These are phyloP conservation scores for Hoplias malabaricus DNA, from an alignment of 2,113 vertebrate genomes.

Conservation along the genomic window DNA sequence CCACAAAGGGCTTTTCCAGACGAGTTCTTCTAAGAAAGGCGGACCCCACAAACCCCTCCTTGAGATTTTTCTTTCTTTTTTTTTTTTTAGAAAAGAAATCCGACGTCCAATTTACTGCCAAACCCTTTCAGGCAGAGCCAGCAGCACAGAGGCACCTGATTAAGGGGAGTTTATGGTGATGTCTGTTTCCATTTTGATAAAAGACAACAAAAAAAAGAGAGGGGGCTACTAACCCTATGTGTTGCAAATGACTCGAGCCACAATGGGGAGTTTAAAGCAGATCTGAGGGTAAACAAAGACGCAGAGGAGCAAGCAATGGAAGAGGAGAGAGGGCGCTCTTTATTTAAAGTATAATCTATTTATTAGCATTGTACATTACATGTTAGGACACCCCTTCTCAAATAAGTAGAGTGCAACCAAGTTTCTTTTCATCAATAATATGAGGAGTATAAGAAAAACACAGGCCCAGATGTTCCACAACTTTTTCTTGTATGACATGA, in stretches of 20 bases:
- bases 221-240: conserved; percentile 34
- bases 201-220: conserved; percentile 50
- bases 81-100: conserved; percentile 69
- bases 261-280: conserved; percentile 51
- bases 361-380: conserved; percentile 15
- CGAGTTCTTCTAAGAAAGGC: conserved; percentile 69
- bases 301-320: conserved; percentile 9
- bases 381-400: too few relatives aligned
- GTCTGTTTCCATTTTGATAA: conserved; percentile 73
- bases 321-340: conserved; percentile 25
- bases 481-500: too few relatives aligned
- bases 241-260: conserved; percentile 48
- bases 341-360: not conserved
- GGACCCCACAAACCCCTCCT: conserved; percentile 67
- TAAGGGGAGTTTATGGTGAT: conserved; percentile 66
- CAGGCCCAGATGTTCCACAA: too few relatives aligned
- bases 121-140: conserved; percentile 75
- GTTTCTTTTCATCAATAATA: too few relatives aligned
- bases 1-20: conserved; percentile 73
- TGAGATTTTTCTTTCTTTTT: conserved; percentile 55
- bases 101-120: conserved; percentile 74
- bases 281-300: conserved; percentile 43
- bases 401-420: too few relatives aligned
- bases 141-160: conserved; percentile 75
- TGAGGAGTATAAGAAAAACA: too few relatives aligned